A percentile compares a stretch with the other conserved stretches of the same genome.
phyloP scores from a whole-genome alignment of 2,797 vertebrate species.

The Centropyge bicolor region DNA sequence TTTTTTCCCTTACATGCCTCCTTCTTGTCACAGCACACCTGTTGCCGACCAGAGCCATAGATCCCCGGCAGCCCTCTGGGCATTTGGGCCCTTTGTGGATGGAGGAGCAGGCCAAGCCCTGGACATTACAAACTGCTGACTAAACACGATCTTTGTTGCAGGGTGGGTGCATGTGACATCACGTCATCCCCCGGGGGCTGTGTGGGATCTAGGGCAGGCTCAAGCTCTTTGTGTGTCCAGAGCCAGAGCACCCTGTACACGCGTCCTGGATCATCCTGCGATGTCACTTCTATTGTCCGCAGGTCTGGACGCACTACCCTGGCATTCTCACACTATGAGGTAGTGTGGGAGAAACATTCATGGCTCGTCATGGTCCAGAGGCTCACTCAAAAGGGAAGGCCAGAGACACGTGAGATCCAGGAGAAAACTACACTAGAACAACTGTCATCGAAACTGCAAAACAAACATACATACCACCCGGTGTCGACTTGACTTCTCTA shows the following conservation, averaged over 20 bases:
- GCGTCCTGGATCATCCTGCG: conserved; percentile 75
- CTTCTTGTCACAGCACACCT: conserved; percentile 63
- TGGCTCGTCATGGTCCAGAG: conserved; percentile 43
- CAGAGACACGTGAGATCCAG: conserved; percentile 10
- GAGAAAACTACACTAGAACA: conserved; percentile 9
- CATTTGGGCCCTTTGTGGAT: conserved; percentile 74
- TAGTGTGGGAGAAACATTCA: conserved; percentile 64
- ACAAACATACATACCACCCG: accelerated
- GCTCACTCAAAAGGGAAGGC: conserved; percentile 13
- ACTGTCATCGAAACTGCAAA: neutral
- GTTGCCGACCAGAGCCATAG: conserved; percentile 62
- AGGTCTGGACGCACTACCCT: conserved; percentile 64
- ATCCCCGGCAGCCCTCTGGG: conserved; percentile 56
- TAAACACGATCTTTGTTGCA: conserved; percentile 79
- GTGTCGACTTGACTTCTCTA: neutral
- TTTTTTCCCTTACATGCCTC: neutral
- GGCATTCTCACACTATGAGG: conserved; percentile 77
- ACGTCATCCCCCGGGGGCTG: conserved; percentile 68
- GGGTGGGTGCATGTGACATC: conserved; percentile 79
- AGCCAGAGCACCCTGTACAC: conserved; percentile 71
- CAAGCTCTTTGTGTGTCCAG: conserved; percentile 71
- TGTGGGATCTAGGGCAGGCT: conserved; percentile 79
- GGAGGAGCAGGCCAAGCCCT: conserved; percentile 69
- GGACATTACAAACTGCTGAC: conserved; percentile 80
- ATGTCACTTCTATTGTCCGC: conserved; percentile 74